Base-by-base conservation (phyloP, 1,140 invertebrate species). In the Harpegnathos saltator region DNA sequence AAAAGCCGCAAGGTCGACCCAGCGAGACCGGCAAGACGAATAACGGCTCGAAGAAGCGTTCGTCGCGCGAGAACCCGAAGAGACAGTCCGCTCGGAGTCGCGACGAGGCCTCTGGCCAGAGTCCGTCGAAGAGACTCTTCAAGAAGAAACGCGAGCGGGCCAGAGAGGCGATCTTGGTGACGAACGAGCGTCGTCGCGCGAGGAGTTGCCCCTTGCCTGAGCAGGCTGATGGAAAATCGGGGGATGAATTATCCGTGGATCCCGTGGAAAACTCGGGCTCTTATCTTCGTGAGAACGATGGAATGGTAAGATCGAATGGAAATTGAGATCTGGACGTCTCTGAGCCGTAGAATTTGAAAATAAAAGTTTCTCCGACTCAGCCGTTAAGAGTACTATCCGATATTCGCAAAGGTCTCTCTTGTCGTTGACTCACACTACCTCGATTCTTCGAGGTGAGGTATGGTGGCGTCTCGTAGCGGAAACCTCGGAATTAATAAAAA, bases 61-160 rank as follows among this genome's bases (percentile, higher is more conserved):
- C 61, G 7, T 15, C 15, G 0, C 24, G 22, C 11, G 44, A 22
- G 12, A 38, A 7, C 24, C 0, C 7, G 24, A 84, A 44, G 12
- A 87, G 58, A 29, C 84, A 54, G 26, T 50, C 50, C 38, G 26
- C 12, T 11, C 1, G 7, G 4, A 26, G 56, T 24, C n/a, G 5
- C 17, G 50, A 66, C 0, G n/a, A 17, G 0, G 17, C 15, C 29
- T 22, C n/a, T 1, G n/a, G 22, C 2, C 22, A 26, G n/a, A 11
- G 15, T 17, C 50, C 75, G 44, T 58, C 38, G 9, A 59, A 48
- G 1, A n/a, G 5, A 1, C 4, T 22, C 22, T 26, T 29, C 3
- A 80, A 71, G 15, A 65, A 14, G 48, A 87, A 90, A 74, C 86
- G 81, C n/a, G 75, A 62, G 0, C 59, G 14, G 0, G 24, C 50